A percentile compares a stretch with the other conserved stretches of the same genome.
phyloP scores from a whole-genome alignment of 2,888 invertebrate species.

The Ernsta delagoae region DNA sequence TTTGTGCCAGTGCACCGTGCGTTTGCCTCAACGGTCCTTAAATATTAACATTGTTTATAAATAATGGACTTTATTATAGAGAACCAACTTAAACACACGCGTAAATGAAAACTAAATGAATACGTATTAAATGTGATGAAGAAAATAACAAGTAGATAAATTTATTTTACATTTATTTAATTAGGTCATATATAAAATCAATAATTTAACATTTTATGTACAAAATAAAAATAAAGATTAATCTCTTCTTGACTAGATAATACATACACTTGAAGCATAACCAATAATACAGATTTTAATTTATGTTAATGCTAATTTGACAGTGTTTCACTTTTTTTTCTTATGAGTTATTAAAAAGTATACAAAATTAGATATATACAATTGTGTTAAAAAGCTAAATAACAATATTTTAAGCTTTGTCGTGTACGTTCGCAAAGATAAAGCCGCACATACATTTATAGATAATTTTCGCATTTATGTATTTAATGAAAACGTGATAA shows the following conservation, averaged over 20 bases:
- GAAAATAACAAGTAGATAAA: slow-evolving; percentile 42
- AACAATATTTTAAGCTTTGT: slow-evolving; percentile 46
- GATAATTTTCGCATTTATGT: slow-evolving; percentile 23
- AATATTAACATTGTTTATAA: no score
- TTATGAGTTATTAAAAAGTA: slow-evolving; percentile 14
- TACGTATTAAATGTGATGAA: slow-evolving; percentile 46
- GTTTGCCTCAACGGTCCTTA: neutral
- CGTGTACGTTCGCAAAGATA: slow-evolving; percentile 56
- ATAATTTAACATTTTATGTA: slow-evolving; percentile 75
- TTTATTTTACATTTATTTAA: slow-evolving; percentile 71
- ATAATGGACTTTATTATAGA: no score
- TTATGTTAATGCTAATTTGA: slow-evolving; percentile 23
- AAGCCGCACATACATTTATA: neutral
- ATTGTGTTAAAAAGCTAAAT: slow-evolving; percentile 55
- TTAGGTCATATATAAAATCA: slow-evolving; percentile 66
- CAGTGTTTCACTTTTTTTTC: slow-evolving; percentile 6
- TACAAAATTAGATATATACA: slow-evolving; percentile 22
- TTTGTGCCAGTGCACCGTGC: neutral
- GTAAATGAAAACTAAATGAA: slow-evolving; percentile 36
- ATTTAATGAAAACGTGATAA: slow-evolving; percentile 39
- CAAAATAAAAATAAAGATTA: slow-evolving; percentile 67
- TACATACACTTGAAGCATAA: slow-evolving; percentile 58
- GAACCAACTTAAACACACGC: no score
- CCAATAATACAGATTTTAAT: slow-evolving; percentile 52
- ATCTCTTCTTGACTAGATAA: slow-evolving; percentile 76